Evolutionary conservation across 2,888 invertebrate species (phyloP), one percentile per base, ranked within the genome.

Genomic region (Eupithecia vulgata): DNA sequence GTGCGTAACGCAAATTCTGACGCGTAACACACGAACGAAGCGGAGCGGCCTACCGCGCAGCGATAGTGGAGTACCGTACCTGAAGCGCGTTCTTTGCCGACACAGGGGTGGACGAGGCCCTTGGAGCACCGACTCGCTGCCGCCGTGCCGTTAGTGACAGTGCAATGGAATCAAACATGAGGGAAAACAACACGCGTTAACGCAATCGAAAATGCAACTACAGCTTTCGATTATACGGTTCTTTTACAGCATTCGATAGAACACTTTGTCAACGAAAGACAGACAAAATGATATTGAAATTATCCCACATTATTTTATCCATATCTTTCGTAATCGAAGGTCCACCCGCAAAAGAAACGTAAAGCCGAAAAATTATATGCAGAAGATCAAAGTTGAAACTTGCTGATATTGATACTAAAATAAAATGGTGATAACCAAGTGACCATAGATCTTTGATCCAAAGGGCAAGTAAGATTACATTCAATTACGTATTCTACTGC

Each of bases 11-110:
- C 66, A 37, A 62, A 79, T 84, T 84, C 77, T 89, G 87, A 85
- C 67, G 84, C 81, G 79, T 80, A 80, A 80, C 84, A 86, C 90
- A 88, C 81, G 80, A 76, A 72, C 70, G 72, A 73, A 81, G 78
- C 74, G 72, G 74, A 73, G 62, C 71, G 72, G 68, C 85, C 86
- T 95, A 95, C 91, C 94, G 92, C 85, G 92, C 93, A 78, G 92
- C 93, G 85, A 93, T 92, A 76, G 91, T 91, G 80, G 92, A 86
- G 87, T 94, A 95, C 89, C 91, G 95, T 95, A 96, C 96, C 96
- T 96, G 96, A 74, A 96, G 93, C 78, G 96, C 95, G 86, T 95
- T 95, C 93, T 95, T 95, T 82, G 95, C 95, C 79, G 95, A 95
- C 81, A 95, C 90, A 80, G 95, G 95, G 80, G 95, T 95, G 85